Evolutionary conservation across 1,140 invertebrate genomes (phyloP).

Genomic region (Saccostrea cuccullata): DNA sequence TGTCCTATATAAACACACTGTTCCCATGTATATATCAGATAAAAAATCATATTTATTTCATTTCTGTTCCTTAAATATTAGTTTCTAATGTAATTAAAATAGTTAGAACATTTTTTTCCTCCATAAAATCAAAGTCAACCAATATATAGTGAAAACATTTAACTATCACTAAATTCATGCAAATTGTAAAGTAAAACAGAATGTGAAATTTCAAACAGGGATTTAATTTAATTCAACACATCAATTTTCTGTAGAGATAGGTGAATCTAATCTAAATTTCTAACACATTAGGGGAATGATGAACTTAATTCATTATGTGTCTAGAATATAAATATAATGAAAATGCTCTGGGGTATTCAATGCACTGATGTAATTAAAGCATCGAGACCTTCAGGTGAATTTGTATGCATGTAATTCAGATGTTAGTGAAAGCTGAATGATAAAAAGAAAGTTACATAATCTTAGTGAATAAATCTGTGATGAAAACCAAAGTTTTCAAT

Average conservation of each 20-base stretch:
- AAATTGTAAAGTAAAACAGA: background rate
- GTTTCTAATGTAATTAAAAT: too few relatives aligned
- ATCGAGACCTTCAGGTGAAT: background rate
- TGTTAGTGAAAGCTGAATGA: slow-evolving; percentile 29
- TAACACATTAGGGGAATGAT: background rate
- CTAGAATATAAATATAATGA: background rate
- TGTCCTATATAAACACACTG: too few relatives aligned
- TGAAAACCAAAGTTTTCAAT: background rate
- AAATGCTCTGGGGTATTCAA: background rate
- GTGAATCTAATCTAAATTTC: slow-evolving; percentile 2
- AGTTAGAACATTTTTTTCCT: too few relatives aligned
- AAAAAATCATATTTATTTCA: too few relatives aligned
- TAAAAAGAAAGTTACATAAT: background rate
- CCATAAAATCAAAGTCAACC: too few relatives aligned
- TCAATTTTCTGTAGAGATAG: background rate
- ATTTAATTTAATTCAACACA: background rate
- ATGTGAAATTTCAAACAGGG: background rate
- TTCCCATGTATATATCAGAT: too few relatives aligned
- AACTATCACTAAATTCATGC: background rate
- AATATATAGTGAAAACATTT: too few relatives aligned
- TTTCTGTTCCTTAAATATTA: too few relatives aligned
- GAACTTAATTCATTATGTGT: slow-evolving; percentile 9
- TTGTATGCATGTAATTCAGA: background rate
- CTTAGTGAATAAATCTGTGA: background rate
- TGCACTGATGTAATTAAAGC: background rate